Evolutionary conservation across 2,113 vertebrate genomes (phyloP).

Genomic region (Antigone vipio): DNA sequence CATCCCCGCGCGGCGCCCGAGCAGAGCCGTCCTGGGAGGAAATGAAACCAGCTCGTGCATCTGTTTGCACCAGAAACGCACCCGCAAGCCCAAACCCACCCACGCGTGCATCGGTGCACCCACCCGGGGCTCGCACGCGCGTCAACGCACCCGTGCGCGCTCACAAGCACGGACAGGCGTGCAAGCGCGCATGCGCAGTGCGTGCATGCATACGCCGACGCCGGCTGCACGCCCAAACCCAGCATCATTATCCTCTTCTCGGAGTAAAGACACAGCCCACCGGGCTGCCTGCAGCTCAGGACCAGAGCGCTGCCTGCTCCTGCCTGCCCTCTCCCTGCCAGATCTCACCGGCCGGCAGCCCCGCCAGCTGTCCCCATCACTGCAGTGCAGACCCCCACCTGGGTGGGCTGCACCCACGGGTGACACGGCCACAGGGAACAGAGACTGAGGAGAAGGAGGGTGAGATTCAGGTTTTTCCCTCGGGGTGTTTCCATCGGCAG

Average conservation of each 20-base stretch:
- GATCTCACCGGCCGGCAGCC: too few relatives aligned
- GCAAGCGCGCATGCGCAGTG: not conserved
- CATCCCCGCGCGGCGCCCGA: fast-evolving
- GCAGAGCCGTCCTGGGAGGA: not conserved
- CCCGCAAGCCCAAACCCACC: not conserved
- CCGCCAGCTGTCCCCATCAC: too few relatives aligned
- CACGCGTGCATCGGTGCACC: fast-evolving
- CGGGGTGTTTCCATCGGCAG: too few relatives aligned
- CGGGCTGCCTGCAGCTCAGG: not conserved
- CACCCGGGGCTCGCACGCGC: not conserved
- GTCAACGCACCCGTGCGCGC: fast-evolving
- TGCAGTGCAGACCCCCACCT: too few relatives aligned
- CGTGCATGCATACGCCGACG: fast-evolving
- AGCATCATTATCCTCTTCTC: too few relatives aligned
- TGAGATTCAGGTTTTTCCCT: not conserved
- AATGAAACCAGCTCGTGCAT: not conserved
- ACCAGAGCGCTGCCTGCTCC: not conserved
- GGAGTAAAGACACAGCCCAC: not conserved
- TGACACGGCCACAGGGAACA: too few relatives aligned
- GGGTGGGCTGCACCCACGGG: too few relatives aligned
- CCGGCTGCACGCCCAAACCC: not conserved
- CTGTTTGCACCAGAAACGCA: not conserved
- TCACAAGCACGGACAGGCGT: fast-evolving
- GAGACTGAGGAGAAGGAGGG: not conserved
- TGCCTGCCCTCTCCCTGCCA: not conserved